phyloP scores from a whole-genome alignment of 2,888 invertebrate species.

The Eledona agricola region DNA sequence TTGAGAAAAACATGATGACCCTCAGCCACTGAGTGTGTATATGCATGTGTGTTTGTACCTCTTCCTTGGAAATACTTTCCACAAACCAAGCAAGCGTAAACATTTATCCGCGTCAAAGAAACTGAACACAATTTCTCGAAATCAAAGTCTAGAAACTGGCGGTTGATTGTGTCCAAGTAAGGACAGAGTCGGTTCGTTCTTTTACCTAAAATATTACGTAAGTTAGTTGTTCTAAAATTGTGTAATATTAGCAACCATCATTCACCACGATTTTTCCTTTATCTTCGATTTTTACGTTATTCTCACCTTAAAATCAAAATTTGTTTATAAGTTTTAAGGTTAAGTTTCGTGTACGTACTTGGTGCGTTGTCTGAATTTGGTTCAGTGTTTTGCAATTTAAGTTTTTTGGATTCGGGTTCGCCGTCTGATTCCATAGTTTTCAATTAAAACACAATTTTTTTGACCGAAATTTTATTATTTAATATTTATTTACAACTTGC shows the following conservation, averaged over 20 bases:
- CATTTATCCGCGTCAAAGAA: conserved; percentile 97
- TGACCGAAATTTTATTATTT: no score
- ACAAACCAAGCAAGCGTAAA: conserved; percentile 98
- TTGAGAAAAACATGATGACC: conserved; percentile 98
- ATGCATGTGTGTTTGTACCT: conserved; percentile 98
- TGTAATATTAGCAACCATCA: no score
- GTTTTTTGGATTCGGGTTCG: neutral
- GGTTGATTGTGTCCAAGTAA: conserved; percentile 97
- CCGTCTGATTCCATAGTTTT: neutral
- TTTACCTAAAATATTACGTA: conserved; percentile 8
- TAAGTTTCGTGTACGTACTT: conserved; percentile 4
- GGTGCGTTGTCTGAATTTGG: neutral
- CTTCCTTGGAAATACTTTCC: conserved; percentile 98
- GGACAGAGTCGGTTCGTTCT: conserved; percentile 74
- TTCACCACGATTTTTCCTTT: no score
- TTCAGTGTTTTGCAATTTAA: neutral
- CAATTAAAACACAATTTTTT: no score
- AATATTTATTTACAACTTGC: no score
- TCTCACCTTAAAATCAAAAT: conserved; percentile 2
- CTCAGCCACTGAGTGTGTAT: conserved; percentile 98
- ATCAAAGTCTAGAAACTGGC: conserved; percentile 97
- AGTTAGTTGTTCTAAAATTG: no score
- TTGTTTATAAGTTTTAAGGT: conserved; percentile 2
- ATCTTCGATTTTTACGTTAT: no score
- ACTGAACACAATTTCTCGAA: conserved; percentile 99